phyloP scores from a whole-genome alignment of 2,113 vertebrate genomes.

The Tyrannus savana region DNA sequence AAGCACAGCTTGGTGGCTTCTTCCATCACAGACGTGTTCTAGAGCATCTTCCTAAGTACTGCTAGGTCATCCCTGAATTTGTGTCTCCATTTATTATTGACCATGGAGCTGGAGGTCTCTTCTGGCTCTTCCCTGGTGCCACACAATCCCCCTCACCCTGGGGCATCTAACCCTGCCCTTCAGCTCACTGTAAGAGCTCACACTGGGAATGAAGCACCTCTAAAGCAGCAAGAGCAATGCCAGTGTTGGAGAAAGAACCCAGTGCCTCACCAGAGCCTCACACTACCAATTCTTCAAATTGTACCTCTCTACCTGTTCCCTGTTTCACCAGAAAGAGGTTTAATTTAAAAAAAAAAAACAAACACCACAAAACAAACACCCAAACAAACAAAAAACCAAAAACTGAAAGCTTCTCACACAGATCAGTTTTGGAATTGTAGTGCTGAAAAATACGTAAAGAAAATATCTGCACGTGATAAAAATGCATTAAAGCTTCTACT shows the following conservation, averaged over 20 bases:
- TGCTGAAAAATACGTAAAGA: neutral
- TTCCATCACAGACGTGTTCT: neutral
- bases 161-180: neutral
- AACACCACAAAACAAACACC: no score
- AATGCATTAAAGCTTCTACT: neutral
- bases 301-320: neutral
- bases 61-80: neutral
- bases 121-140: neutral
- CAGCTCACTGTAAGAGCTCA: neutral
- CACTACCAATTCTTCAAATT: neutral
- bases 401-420: neutral
- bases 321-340: neutral
- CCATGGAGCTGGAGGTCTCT: neutral
- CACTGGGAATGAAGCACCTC: neutral
- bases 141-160: neutral
- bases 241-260: neutral
- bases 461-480: neutral
- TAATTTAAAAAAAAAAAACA: no score
- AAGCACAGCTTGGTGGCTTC: neutral
- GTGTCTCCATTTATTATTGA: neutral
- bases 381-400: no score
- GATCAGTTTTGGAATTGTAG: neutral
- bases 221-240: neutral
- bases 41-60: neutral
- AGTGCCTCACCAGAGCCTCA: neutral